Conservation (phyloP, 2,797 vertebrate genomes). For the Meda fulgida region DNA sequence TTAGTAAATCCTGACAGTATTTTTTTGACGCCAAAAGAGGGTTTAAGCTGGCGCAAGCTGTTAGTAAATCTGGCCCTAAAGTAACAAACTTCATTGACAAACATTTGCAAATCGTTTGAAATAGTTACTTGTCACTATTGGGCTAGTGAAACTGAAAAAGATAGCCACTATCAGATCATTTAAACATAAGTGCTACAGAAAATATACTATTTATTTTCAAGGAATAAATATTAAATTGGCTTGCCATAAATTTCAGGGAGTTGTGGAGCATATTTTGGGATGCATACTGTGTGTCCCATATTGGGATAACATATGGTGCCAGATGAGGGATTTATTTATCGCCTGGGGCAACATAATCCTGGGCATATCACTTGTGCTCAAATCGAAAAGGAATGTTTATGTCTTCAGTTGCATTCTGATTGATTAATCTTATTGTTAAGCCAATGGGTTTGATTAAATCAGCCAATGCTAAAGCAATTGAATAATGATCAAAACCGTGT, state of each 20-base stretch:
- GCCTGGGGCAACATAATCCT: conserved; percentile 21
- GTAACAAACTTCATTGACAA: too few relatives aligned
- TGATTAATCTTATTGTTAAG: neutral
- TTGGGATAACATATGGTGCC: conserved; percentile 56
- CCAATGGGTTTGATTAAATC: neutral
- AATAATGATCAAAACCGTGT: neutral
- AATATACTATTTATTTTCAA: neutral
- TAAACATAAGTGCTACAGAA: neutral
- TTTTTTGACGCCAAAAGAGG: too few relatives aligned
- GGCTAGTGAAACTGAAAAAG: neutral
- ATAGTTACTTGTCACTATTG: too few relatives aligned
- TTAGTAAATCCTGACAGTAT: too few relatives aligned
- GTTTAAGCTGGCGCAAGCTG: too few relatives aligned
- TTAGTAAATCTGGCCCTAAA: too few relatives aligned
- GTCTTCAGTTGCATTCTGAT: conserved; percentile 1
- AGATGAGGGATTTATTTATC: conserved; percentile 14
- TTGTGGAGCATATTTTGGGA: conserved; percentile 18
- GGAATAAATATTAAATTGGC: neutral
- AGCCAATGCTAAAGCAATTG: neutral
- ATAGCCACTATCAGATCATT: neutral
- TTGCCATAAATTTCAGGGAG: conserved; percentile 57
- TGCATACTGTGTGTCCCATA: conserved; percentile 49
- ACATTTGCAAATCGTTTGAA: too few relatives aligned
- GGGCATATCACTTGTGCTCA: conserved; percentile 23
- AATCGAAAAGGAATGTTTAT: conserved; percentile 10